These are phyloP conservation scores for Pluvianellus socialis DNA, from an alignment of 2,113 vertebrate species.

Conservation along the genomic window DNA sequence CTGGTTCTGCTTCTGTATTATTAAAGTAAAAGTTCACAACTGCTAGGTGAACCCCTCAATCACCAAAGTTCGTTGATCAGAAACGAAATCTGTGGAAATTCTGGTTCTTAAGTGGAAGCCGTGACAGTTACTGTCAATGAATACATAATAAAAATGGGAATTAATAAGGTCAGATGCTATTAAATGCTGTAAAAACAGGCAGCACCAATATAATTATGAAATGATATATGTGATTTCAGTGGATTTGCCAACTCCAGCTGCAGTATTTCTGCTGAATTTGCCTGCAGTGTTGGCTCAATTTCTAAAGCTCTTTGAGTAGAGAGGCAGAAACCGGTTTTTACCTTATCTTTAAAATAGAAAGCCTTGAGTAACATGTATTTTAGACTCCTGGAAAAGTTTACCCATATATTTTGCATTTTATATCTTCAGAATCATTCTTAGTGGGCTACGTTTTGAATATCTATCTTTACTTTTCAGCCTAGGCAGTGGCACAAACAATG, in stretches of 20 bases:
- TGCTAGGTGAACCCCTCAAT: neutral
- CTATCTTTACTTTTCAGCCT: neutral
- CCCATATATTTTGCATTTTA: neutral
- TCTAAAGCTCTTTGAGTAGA: neutral
- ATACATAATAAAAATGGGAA: conserved; percentile 29
- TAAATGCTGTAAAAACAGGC: conserved; percentile 34
- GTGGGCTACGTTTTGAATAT: neutral
- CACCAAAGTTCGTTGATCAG: neutral
- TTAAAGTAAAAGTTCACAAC: neutral
- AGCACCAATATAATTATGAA: conserved; percentile 10
- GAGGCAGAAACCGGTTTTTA: neutral
- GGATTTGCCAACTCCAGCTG: neutral
- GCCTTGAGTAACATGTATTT: neutral
- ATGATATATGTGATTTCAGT: neutral
- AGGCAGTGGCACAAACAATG: neutral
- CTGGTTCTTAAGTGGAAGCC: neutral
- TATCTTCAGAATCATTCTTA: neutral
- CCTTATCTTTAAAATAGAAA: neutral
- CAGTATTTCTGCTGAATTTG: neutral
- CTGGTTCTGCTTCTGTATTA: neutral
- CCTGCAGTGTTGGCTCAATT: neutral
- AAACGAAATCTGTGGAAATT: neutral
- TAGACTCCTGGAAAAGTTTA: neutral
- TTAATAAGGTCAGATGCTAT: conserved; percentile 23
- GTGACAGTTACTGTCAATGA: neutral